Conservation (phyloP, 2,797 vertebrate genomes). For the Chloroceryle inda region DNA sequence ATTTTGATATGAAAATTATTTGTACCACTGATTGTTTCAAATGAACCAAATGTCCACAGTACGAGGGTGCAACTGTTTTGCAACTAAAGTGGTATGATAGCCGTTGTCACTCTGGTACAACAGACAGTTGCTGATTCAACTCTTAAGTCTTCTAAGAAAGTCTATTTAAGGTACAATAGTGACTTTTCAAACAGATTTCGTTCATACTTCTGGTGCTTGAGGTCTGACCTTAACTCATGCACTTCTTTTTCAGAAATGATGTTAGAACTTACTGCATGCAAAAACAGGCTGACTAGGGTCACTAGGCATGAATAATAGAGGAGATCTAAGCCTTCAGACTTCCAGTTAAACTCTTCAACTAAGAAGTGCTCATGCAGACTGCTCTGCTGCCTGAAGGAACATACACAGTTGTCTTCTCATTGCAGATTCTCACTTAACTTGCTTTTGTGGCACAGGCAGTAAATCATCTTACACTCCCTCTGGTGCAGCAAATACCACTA, state of each 20-base stretch:
- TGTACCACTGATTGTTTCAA: neutral
- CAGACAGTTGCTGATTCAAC: neutral
- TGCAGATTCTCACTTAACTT: neutral
- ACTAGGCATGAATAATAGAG: neutral
- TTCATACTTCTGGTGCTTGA: neutral
- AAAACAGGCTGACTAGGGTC: neutral
- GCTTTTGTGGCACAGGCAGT: neutral
- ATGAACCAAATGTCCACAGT: neutral
- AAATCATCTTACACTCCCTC: neutral
- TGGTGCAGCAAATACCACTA: neutral
- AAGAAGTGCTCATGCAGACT: neutral
- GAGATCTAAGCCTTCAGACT: neutral
- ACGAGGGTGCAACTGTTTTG: neutral
- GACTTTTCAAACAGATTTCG: neutral
- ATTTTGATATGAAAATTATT: neutral
- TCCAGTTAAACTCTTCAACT: slow-evolving; percentile 11
- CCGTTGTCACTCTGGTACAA: neutral
- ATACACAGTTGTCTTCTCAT: neutral
- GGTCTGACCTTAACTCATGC: neutral
- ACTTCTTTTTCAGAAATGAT: neutral
- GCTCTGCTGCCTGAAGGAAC: neutral
- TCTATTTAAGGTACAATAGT: neutral
- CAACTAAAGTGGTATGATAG: neutral
- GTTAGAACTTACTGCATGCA: neutral
- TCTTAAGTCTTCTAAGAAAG: neutral